Conservation (phyloP, 2,888 invertebrate genomes). For the Toxonevra muliebris region DNA sequence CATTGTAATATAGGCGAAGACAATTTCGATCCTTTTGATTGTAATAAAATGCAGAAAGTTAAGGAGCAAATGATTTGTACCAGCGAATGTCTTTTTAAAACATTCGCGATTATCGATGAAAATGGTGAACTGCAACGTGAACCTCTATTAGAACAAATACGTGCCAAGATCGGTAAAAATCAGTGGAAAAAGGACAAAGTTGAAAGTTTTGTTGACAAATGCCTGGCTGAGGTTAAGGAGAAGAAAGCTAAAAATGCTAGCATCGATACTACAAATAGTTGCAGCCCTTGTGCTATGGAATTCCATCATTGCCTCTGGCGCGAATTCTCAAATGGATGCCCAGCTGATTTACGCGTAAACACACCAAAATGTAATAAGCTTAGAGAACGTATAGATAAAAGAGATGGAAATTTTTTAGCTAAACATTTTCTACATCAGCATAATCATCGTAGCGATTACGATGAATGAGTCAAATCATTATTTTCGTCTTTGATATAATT, state of each 20-base stretch:
- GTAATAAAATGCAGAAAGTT: conserved; percentile 42
- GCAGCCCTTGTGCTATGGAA: conserved; percentile 42
- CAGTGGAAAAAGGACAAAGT: conserved; percentile 41
- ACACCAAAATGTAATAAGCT: conserved; percentile 46
- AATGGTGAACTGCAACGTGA: conserved; percentile 45
- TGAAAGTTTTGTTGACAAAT: conserved; percentile 45
- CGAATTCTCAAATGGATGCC: conserved; percentile 46
- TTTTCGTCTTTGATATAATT: too few relatives aligned
- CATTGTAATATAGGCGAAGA: conserved; percentile 34
- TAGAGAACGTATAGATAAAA: conserved; percentile 42
- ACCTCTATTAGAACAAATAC: conserved; percentile 32
- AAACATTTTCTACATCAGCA: conserved; percentile 42
- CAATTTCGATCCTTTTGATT: conserved; percentile 47
- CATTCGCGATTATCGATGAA: conserved; percentile 41
- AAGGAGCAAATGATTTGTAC: conserved; percentile 46
- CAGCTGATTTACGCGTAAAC: conserved; percentile 44
- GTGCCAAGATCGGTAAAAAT: conserved; percentile 37
- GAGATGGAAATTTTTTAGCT: conserved; percentile 37
- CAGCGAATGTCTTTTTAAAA: conserved; percentile 46
- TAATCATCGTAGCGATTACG: conserved; percentile 28
- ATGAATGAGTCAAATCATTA: background rate
- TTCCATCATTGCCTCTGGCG: conserved; percentile 47
- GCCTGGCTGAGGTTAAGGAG: conserved; percentile 39
- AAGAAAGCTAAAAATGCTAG: background rate
- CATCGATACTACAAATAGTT: conserved; percentile 28